A percentile compares a stretch with the other conserved stretches of the same genome.
These are phyloP conservation scores for Drosophila athabasca DNA, from an alignment of 1,140 invertebrate species.

Conservation along the genomic window DNA sequence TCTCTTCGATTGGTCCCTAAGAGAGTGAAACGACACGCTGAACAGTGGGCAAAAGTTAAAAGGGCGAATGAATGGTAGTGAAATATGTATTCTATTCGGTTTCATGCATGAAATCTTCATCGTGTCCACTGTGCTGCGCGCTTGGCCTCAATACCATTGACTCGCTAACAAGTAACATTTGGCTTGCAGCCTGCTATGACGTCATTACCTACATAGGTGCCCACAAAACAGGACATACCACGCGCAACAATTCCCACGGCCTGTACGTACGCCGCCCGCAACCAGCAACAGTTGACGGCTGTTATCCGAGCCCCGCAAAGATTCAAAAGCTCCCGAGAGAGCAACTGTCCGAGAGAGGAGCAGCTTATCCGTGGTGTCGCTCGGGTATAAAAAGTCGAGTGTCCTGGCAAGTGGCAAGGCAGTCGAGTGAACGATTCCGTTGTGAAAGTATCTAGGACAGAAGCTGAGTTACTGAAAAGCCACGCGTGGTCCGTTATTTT, in stretches of 20 bases:
- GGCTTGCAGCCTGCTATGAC: constrained; percentile 56
- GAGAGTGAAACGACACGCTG: constrained; percentile 21
- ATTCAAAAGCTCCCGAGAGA: constrained; percentile 34
- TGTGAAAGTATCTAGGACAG: constrained; percentile 30
- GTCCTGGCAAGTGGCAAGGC: constrained; percentile 48
- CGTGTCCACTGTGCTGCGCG: constrained; percentile 42
- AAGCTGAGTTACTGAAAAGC: constrained; percentile 11
- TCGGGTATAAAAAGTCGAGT: constrained; percentile 60
- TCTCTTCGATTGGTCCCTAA: constrained; percentile 59
- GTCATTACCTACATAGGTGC: constrained; percentile 71
- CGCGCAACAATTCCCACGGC: background rate
- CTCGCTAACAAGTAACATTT: constrained; percentile 44
- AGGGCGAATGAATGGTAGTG: background rate
- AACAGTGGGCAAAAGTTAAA: constrained; percentile 21
- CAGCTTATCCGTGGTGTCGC: constrained; percentile 22
- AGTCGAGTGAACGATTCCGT: constrained; percentile 72
- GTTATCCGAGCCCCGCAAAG: constrained; percentile 41
- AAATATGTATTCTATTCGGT: background rate
- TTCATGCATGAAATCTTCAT: background rate
- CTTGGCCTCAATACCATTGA: constrained; percentile 58
- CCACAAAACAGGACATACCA: constrained; percentile 43
- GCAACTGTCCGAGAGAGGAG: background rate
- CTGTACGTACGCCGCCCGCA: constrained; percentile 66
- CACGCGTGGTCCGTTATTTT: constrained; percentile 52
- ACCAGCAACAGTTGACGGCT: constrained; percentile 75